A percentile compares a stretch with the other conserved stretches of the same genome.
phyloP scores from a whole-genome alignment of 2,797 vertebrate species.

The Nasua narica region DNA sequence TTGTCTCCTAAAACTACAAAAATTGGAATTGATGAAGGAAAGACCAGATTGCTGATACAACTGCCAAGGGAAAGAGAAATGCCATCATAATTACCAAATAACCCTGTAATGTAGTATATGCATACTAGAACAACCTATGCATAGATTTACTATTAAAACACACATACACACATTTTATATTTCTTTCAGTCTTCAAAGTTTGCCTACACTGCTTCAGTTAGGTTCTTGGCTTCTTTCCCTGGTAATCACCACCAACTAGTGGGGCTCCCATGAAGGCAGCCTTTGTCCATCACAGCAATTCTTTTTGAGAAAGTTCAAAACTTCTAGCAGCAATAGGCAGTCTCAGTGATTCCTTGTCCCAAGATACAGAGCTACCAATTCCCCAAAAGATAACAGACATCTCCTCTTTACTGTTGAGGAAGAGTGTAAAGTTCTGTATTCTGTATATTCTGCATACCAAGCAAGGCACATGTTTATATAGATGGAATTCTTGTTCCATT shows the following conservation, averaged over 20 bases:
- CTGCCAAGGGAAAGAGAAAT: not conserved
- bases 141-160: not conserved
- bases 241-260: not conserved
- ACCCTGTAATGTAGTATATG: not conserved
- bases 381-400: not conserved
- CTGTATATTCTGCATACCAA: not conserved
- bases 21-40: not conserved
- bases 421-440: not conserved
- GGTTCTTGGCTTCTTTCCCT: not conserved
- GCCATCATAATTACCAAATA: not conserved
- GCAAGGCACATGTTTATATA: not conserved
- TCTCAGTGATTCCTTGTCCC: not conserved
- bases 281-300: not conserved
- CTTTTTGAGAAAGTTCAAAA: not conserved
- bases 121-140: not conserved
- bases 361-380: not conserved
- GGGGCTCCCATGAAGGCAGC: not conserved
- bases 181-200: not conserved
- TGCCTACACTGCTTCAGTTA: not conserved
- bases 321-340: not conserved
- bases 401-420: not conserved
- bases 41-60: not conserved
- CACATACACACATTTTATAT: not conserved
- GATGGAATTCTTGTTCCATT: not conserved
- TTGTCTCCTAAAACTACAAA: not conserved